Percentiles rank a stretch among this genome's conserved stretches.
These are phyloP conservation scores for Trissoscelio sp. DNA, from an alignment of 2,888 invertebrate genomes.

Conservation along the genomic window DNA sequence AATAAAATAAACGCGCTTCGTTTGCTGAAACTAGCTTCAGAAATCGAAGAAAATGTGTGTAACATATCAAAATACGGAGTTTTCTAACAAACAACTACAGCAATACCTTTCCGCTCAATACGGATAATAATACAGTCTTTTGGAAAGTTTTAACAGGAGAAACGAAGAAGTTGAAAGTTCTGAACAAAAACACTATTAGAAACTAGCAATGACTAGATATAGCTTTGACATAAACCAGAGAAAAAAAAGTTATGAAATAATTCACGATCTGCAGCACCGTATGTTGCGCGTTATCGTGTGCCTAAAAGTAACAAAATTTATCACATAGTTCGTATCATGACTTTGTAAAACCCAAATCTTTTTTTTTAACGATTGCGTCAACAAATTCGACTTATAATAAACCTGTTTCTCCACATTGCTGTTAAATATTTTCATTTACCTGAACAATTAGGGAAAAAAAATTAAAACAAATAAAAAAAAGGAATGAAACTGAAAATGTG, in stretches of 20 bases:
- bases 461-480: constrained; percentile 9
- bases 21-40: constrained; percentile 66
- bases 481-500: not conserved
- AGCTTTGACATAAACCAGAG: constrained; percentile 52
- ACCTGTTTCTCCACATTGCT: constrained; percentile 55
- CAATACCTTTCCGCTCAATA: constrained; percentile 81
- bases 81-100: constrained; percentile 76
- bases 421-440: constrained; percentile 39
- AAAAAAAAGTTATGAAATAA: constrained; percentile 37
- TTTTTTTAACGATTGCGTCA: constrained; percentile 46
- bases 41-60: constrained; percentile 71
- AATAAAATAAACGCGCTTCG: constrained; percentile 62
- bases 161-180: constrained; percentile 67
- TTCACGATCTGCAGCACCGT: constrained; percentile 47
- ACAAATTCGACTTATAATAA: constrained; percentile 33
- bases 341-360: constrained; percentile 36
- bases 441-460: no score
- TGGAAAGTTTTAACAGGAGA: constrained; percentile 70
- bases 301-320: constrained; percentile 60
- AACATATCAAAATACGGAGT: constrained; percentile 79
- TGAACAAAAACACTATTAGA: constrained; percentile 60
- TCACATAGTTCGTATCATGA: constrained; percentile 60
- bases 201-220: constrained; percentile 65
- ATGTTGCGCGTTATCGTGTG: constrained; percentile 61
- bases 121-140: constrained; percentile 75